phyloP scores from a whole-genome alignment of 2,797 vertebrate genomes.

The Prionace glauca region DNA sequence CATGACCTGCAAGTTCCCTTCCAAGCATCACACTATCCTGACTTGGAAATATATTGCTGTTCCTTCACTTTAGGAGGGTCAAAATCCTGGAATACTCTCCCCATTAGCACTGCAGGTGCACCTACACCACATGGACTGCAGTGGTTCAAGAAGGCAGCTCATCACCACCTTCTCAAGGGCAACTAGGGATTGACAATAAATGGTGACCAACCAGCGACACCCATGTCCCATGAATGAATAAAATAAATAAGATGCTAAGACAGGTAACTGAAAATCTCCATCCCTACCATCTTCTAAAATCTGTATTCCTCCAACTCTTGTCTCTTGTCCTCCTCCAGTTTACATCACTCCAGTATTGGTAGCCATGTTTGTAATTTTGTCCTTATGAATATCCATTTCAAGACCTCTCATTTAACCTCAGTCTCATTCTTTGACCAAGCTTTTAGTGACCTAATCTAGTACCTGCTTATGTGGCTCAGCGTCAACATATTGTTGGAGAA shows the following conservation, averaged over 20 bases:
- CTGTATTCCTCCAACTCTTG: not conserved
- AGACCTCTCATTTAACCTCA: not conserved
- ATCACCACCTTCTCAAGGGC: too few relatives aligned
- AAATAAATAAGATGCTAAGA: not conserved
- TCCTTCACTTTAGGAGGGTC: too few relatives aligned
- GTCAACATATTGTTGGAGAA: not conserved
- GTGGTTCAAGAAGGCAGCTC: too few relatives aligned
- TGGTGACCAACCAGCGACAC: too few relatives aligned
- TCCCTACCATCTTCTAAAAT: not conserved
- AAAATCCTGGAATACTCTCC: too few relatives aligned
- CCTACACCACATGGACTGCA: too few relatives aligned
- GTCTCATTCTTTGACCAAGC: not conserved
- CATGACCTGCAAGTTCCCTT: too few relatives aligned
- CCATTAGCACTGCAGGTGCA: too few relatives aligned
- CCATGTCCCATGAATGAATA: too few relatives aligned
- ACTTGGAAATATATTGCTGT: too few relatives aligned
- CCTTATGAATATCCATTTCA: not conserved
- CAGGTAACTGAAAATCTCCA: not conserved
- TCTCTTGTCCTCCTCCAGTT: not conserved
- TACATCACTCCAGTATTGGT: not conserved
- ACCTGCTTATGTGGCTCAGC: not conserved
- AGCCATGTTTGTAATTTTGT: not conserved
- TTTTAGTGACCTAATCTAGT: not conserved
- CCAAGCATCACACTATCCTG: too few relatives aligned
- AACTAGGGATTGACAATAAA: too few relatives aligned